Conservation (phyloP, 2,888 invertebrate genomes). For the Caenorhabditis macrosperma region DNA sequence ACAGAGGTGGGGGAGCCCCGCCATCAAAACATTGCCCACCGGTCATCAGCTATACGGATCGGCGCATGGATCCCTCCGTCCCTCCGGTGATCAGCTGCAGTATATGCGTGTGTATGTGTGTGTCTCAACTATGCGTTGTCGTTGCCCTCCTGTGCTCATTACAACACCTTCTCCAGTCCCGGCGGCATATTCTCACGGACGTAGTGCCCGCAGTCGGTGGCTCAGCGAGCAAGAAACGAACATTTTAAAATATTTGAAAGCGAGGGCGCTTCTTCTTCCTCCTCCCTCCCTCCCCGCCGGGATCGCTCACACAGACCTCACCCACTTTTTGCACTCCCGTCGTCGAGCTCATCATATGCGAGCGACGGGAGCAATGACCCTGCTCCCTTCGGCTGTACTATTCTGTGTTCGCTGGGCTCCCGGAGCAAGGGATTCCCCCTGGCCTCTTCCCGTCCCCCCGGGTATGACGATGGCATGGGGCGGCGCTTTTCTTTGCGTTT, state of each 20-base stretch:
- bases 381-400: constrained; percentile 13
- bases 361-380: constrained; percentile 15
- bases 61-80: neutral
- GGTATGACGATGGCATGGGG: neutral
- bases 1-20: neutral
- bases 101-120: constrained; percentile 7
- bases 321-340: constrained; percentile 35
- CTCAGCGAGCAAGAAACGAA: constrained; percentile 17
- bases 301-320: neutral
- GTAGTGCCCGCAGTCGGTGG: constrained; percentile 9
- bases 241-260: constrained; percentile 34
- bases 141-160: constrained; percentile 15
- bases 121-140: constrained; percentile 5
- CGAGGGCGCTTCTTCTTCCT: constrained; percentile 14
- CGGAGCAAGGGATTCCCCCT: too few relatives aligned
- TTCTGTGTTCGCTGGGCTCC: neutral
- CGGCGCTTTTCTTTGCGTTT: neutral
- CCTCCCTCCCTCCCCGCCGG: neutral
- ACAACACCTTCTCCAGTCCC: neutral
- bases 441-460: neutral
- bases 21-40: constrained; percentile 14
- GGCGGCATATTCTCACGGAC: constrained; percentile 22
- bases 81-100: constrained; percentile 21
- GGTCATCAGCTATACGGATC: constrained; percentile 23
- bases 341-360: constrained; percentile 25